phyloP scores from a whole-genome alignment of 2,113 vertebrate genomes.

The Clarias gariepinus region DNA sequence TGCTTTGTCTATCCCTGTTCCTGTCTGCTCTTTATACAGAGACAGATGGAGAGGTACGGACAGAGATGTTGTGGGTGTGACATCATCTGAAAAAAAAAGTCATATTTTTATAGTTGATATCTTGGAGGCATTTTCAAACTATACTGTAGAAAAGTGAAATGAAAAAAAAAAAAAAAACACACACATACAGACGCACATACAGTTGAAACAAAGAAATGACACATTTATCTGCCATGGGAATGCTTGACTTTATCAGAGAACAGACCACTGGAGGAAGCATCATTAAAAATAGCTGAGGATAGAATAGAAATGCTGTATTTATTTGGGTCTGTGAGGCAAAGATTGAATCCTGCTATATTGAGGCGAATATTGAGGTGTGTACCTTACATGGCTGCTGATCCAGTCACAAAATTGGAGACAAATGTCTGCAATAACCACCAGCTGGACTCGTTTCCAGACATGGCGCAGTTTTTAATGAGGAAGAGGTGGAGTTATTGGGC shows the following conservation, averaged over 20 bases:
- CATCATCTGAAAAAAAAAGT: neutral
- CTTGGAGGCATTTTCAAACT: neutral
- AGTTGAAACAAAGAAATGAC: too few species aligned
- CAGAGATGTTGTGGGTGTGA: neutral
- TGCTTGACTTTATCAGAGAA: neutral
- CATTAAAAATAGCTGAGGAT: neutral
- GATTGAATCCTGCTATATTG: neutral
- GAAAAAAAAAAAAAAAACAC: neutral
- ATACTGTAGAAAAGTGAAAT: neutral
- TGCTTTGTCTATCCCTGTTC: constrained; percentile 14
- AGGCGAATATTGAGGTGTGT: neutral
- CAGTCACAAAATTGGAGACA: constrained; percentile 6
- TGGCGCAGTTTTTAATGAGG: neutral
- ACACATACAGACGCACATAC: neutral
- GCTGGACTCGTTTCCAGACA: constrained; percentile 17
- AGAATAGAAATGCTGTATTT: neutral
- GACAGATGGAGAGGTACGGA: constrained; percentile 1
- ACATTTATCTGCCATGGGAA: too few species aligned
- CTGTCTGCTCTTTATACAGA: neutral
- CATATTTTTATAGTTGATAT: neutral
- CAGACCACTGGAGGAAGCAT: neutral
- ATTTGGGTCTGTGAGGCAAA: neutral
- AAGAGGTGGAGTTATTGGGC: neutral
- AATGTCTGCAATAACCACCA: constrained; percentile 33
- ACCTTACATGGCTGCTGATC: neutral